phyloP scores from a whole-genome alignment of 2,888 invertebrate species.

The Sinhomidia bicolor region DNA sequence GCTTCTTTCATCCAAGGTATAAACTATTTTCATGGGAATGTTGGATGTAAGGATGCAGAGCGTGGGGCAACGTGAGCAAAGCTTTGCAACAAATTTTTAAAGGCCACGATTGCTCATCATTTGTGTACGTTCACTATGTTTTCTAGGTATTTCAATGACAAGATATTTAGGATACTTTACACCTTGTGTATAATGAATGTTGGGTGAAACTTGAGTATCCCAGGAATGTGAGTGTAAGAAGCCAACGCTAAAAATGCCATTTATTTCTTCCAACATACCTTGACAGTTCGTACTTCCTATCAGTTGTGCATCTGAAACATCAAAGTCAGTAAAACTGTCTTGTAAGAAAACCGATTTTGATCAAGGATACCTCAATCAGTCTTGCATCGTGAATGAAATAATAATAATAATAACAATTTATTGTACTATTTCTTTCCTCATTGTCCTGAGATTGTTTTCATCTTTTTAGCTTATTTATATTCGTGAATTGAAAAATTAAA shows the following conservation, averaged over 20 bases:
- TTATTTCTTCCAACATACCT: not conserved
- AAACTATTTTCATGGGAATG: not conserved
- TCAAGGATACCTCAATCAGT: not conserved
- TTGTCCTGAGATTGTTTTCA: not conserved
- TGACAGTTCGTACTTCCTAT: conserved; percentile 22
- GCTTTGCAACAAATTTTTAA: not conserved
- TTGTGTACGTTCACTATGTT: not conserved
- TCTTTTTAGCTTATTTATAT: not conserved
- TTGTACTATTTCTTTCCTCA: not conserved
- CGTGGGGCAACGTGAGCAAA: not conserved
- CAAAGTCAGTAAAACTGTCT: not conserved
- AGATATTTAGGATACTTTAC: not conserved
- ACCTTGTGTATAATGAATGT: not conserved
- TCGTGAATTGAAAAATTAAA: not conserved
- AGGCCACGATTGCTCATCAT: too few relatives aligned
- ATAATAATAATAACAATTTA: not conserved
- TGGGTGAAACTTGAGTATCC: not conserved
- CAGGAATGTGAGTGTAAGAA: not conserved
- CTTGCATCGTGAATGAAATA: not conserved
- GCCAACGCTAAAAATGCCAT: too few relatives aligned
- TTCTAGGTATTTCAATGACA: not conserved
- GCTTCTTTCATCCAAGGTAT: not conserved
- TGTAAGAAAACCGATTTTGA: not conserved
- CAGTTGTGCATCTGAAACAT: conserved; percentile 17
- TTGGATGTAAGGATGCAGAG: not conserved